Percentiles rank a stretch among this genome's conserved stretches.
phyloP scores from a whole-genome alignment of 2,888 invertebrate genomes.

The Stictocephala bisonia region DNA sequence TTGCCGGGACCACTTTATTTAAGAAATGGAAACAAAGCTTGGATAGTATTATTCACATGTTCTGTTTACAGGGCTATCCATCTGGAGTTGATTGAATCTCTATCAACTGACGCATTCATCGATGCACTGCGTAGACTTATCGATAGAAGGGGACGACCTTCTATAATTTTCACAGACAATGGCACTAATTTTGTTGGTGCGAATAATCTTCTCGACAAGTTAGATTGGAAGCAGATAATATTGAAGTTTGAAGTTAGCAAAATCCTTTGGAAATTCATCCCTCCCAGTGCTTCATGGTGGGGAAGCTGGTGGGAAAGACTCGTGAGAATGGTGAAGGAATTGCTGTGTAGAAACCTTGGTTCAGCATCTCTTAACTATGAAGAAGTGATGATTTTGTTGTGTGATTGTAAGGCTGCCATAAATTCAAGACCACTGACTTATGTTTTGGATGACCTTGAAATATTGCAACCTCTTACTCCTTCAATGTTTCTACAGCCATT shows the following conservation, averaged over 20 bases:
- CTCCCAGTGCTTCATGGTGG: slow-evolving; percentile 38
- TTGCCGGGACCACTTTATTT: slow-evolving; percentile 62
- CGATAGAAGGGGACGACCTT: slow-evolving; percentile 60
- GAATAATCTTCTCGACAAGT: slow-evolving; percentile 65
- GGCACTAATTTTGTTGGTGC: slow-evolving; percentile 63
- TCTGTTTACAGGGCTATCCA: slow-evolving; percentile 63
- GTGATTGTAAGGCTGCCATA: slow-evolving; percentile 42
- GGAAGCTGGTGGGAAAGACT: slow-evolving; percentile 63
- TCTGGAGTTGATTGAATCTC: slow-evolving; percentile 61
- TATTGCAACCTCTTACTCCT: slow-evolving; percentile 44
- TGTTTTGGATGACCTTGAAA: slow-evolving; percentile 21
- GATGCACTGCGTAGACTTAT: slow-evolving; percentile 62
- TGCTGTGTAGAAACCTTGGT: slow-evolving; percentile 44
- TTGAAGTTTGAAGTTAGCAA: too few relatives aligned
- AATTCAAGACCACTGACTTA: slow-evolving; percentile 49
- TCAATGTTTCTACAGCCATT: slow-evolving; percentile 33
- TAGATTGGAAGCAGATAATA: too few relatives aligned
- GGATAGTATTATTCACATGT: slow-evolving; percentile 63
- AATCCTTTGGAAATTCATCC: too few relatives aligned
- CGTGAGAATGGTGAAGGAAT: slow-evolving; percentile 42
- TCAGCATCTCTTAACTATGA: slow-evolving; percentile 35
- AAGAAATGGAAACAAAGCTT: slow-evolving; percentile 56
- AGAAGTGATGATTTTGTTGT: slow-evolving; percentile 43
- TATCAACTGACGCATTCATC: slow-evolving; percentile 61
- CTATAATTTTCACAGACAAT: slow-evolving; percentile 63